Evolutionary conservation across 1,140 invertebrate species (phyloP), one percentile per base, ranked within the genome.

Genomic region (Macrocentrus cingulum): DNA sequence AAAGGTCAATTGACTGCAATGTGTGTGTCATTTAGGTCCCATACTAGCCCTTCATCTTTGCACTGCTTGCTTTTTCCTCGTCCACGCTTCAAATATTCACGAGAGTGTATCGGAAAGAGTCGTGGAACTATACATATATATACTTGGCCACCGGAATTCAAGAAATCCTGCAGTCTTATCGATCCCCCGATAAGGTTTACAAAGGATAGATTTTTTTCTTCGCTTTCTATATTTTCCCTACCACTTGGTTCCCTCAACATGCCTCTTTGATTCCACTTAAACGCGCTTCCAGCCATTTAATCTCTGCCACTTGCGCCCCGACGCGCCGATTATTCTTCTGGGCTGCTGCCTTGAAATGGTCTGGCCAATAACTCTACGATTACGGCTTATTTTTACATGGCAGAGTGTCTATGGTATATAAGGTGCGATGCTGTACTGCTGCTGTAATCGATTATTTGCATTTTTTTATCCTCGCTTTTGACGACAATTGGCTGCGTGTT

Each of bases 211-310:
- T 39, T 56, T 61, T 57, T 59, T 20, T 50, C 57, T 23, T 61
- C 54, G 34, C 59, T 50, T 59, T 50, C 61, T 54, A 63, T 45
- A 23, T 50, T 36, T 56, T 8, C 56, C 37, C 53, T 32, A 45
- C 59, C 44, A n/a, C 22, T 56, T 53, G 29, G 48, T 37, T 49
- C 50, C 57, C 49, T 60, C 37, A 52, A 52, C 50, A 19, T 15
- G 39, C 51, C 29, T 48, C 56, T 65, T 60, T 65, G 61, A 58
- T 62, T 57, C 55, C 55, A 57, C 55, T 57, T 57, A 50, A 57
- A 57, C 55, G 45, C 45, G 45, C 45, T 57, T 57, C 55, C 45
- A 57, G 55, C 55, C 46, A 57, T 57, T 57, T 57, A 50, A 57
- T 57, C 55, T 57, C 46, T 57, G 37, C 45, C 46, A 56, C 45